phyloP scores from a whole-genome alignment of 2,888 invertebrate genomes.

The Eupithecia subfuscata region DNA sequence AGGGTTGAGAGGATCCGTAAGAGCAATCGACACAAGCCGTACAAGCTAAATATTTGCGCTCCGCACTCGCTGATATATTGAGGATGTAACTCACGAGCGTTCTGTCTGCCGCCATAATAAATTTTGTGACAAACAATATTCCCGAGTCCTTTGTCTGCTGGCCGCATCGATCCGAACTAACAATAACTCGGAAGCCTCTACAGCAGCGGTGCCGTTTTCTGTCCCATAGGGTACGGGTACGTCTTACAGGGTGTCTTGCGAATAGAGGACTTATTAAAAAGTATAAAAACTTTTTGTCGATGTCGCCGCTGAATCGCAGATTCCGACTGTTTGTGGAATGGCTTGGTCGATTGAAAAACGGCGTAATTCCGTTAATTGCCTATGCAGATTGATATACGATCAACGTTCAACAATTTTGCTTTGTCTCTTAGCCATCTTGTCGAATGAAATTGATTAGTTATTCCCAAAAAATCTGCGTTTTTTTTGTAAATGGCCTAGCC shows the following conservation, averaged over 20 bases:
- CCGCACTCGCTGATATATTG: conserved; percentile 66
- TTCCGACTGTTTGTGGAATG: too few species aligned
- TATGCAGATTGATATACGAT: too few species aligned
- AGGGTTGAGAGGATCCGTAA: conserved; percentile 17
- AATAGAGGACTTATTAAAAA: neutral
- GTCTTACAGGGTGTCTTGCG: neutral
- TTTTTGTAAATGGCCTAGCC: too few species aligned
- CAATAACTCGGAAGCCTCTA: conserved; percentile 60
- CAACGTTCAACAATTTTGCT: too few species aligned
- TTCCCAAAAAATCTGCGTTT: too few species aligned
- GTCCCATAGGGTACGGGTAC: conserved; percentile 6
- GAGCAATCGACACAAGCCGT: conserved; percentile 45
- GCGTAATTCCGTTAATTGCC: too few species aligned
- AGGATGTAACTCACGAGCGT: conserved; percentile 55
- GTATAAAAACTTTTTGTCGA: neutral
- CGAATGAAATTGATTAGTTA: too few species aligned
- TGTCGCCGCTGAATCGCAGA: neutral
- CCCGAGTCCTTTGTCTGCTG: conserved; percentile 75
- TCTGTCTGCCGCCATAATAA: conserved; percentile 69
- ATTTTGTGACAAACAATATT: conserved; percentile 83
- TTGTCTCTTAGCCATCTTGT: too few species aligned
- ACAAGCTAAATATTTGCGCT: conserved; percentile 70
- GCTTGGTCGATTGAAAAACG: too few species aligned
- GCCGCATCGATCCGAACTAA: conserved; percentile 67
- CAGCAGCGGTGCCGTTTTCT: conserved; percentile 43